phyloP scores from a whole-genome alignment of 2,797 vertebrate species.

The Tokudaia muenninki region DNA sequence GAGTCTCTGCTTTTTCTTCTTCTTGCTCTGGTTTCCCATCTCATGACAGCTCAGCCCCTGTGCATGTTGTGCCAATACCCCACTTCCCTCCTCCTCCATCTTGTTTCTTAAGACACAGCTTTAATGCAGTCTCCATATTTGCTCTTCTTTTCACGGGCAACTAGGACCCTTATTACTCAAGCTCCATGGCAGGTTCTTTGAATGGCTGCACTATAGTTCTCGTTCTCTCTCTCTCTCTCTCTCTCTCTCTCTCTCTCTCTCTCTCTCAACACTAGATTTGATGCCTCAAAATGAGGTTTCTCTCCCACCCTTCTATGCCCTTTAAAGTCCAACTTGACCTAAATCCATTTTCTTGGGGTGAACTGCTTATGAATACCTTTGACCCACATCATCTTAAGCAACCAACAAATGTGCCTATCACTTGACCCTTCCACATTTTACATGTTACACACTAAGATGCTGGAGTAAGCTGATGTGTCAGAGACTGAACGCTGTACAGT shows the following conservation, averaged over 20 bases:
- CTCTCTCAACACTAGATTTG: background rate
- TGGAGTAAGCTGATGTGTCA: fast-evolving
- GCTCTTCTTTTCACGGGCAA: too few relatives aligned
- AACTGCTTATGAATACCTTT: background rate
- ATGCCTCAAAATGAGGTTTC: fast-evolving
- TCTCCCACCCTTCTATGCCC: background rate
- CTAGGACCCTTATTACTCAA: background rate
- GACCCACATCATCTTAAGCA: background rate
- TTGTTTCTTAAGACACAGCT: background rate
- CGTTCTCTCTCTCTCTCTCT: background rate
- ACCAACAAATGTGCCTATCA: background rate
- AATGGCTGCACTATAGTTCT: too few relatives aligned
- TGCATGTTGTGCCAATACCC: background rate
- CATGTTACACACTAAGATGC: background rate
- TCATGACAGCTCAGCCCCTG: background rate
- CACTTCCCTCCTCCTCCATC: too few relatives aligned
- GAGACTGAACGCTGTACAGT: background rate
- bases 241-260: background rate
- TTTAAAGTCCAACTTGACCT: background rate
- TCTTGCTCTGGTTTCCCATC: background rate
- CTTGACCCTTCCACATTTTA: background rate
- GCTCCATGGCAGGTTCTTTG: background rate
- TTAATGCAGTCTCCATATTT: background rate
- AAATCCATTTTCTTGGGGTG: background rate
- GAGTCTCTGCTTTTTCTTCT: too few relatives aligned